Percentiles rank a stretch among this genome's conserved stretches.
Conservation (phyloP, 2,888 invertebrate species). For the Diadegma fenestrale region DNA sequence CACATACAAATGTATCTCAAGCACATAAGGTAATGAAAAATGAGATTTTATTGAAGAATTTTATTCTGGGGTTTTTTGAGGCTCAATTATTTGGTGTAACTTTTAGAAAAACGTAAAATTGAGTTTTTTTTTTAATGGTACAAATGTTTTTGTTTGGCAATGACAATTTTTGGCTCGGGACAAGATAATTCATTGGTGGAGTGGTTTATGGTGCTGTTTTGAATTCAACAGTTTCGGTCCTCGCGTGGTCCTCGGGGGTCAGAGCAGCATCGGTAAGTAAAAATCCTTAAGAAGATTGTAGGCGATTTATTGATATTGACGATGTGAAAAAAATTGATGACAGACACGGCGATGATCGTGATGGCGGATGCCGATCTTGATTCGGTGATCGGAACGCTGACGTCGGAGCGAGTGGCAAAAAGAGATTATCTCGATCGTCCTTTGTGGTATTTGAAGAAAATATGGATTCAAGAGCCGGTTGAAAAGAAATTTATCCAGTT, state of each 20-base stretch:
- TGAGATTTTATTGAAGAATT: too few relatives aligned
- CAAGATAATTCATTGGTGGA: too few relatives aligned
- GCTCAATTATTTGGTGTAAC: too few relatives aligned
- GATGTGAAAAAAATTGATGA: slow-evolving; percentile 1
- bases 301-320: not conserved
- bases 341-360: slow-evolving; percentile 67
- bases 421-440: slow-evolving; percentile 64
- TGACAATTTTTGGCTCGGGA: too few relatives aligned
- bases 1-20: slow-evolving; percentile 64
- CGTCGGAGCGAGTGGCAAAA: slow-evolving; percentile 57
- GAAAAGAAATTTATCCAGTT: slow-evolving; percentile 61
- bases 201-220: not conserved
- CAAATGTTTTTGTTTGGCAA: too few relatives aligned
- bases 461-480: slow-evolving; percentile 67
- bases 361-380: slow-evolving; percentile 68
- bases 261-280: slow-evolving; percentile 61
- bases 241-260: slow-evolving; percentile 65
- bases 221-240: slow-evolving; percentile 63
- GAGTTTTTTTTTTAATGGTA: too few relatives aligned
- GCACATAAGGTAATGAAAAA: slow-evolving; percentile 54
- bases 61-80: too few relatives aligned
- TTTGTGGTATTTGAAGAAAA: slow-evolving; percentile 66
- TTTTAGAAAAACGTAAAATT: too few relatives aligned
- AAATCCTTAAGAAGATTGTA: not conserved
- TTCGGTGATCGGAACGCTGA: slow-evolving; percentile 60